Evolutionary conservation across 2,797 vertebrate species (phyloP).

Genomic region (Novumbra hubbsi): DNA sequence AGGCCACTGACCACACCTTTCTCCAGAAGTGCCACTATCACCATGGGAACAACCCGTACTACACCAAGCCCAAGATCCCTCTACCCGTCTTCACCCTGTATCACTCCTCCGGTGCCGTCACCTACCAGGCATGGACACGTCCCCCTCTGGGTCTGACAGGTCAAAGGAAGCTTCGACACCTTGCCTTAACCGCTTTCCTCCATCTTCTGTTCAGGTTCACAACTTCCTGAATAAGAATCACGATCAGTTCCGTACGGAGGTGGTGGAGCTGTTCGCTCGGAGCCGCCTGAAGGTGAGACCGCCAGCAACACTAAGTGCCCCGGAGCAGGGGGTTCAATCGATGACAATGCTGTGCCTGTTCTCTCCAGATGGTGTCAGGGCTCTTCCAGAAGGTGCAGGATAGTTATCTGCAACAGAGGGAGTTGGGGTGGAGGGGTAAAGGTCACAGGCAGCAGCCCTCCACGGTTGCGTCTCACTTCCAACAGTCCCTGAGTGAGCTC

Average conservation of each 20-base stretch:
- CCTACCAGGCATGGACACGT: slow-evolving; percentile 82
- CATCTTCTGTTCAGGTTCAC: slow-evolving; percentile 76
- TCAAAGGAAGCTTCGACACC: too few relatives aligned
- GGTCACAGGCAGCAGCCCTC: slow-evolving; percentile 66
- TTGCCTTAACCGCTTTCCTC: too few relatives aligned
- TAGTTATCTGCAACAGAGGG: slow-evolving; percentile 63
- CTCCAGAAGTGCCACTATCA: slow-evolving; percentile 96
- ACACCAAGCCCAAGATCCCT: slow-evolving; percentile 86
- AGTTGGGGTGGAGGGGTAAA: slow-evolving; percentile 63
- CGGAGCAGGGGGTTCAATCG: background rate
- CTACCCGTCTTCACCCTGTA: slow-evolving; percentile 88
- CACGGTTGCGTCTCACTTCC: slow-evolving; percentile 81
- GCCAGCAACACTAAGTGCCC: background rate
- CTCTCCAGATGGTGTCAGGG: slow-evolving; percentile 76
- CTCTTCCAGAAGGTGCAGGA: slow-evolving; percentile 80
- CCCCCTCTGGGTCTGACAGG: too few relatives aligned
- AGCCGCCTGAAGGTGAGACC: slow-evolving; percentile 81
- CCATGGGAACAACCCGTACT: slow-evolving; percentile 79
- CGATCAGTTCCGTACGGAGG: slow-evolving; percentile 78
- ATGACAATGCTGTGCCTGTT: background rate
- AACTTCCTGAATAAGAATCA: slow-evolving; percentile 91
- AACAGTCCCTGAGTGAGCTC: slow-evolving; percentile 83
- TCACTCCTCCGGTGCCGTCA: slow-evolving; percentile 87
- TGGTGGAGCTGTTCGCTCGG: slow-evolving; percentile 84
- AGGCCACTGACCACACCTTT: slow-evolving; percentile 95